Evolutionary conservation across 2,113 vertebrate genomes (phyloP).

Genomic region (Chinchilla lanigera): DNA sequence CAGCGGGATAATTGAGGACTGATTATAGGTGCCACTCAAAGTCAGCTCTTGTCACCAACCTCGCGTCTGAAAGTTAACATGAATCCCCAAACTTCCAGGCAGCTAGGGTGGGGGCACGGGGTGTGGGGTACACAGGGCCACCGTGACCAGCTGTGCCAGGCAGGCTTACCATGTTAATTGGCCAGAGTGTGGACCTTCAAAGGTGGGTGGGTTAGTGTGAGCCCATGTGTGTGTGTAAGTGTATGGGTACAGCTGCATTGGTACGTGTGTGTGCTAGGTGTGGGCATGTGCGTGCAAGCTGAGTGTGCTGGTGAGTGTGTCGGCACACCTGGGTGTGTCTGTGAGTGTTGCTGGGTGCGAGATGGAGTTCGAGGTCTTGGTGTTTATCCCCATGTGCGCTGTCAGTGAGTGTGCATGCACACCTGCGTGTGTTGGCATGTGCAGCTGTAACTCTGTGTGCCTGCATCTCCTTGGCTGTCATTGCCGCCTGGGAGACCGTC

Average conservation of each 20-base stretch:
- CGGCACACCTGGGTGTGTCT: neutral
- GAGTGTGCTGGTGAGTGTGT: neutral
- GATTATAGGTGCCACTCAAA: slow-evolving; percentile 4
- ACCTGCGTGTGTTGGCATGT: accelerated
- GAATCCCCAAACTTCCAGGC: neutral
- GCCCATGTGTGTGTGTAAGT: neutral
- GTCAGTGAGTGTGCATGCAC: neutral
- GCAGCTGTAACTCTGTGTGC: too few species aligned
- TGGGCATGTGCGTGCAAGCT: neutral
- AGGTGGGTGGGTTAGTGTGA: too few species aligned
- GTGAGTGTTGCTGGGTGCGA: neutral
- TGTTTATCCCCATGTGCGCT: neutral
- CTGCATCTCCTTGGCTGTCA: too few species aligned
- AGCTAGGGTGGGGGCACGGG: accelerated
- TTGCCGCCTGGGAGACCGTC: neutral
- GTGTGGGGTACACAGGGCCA: accelerated
- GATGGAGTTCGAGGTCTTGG: neutral
- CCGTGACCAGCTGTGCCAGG: accelerated
- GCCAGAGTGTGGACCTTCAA: neutral
- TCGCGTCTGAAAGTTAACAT: neutral
- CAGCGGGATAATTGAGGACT: neutral
- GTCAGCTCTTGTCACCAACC: neutral
- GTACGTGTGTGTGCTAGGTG: neutral
- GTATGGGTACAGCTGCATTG: accelerated
- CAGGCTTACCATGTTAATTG: neutral